Evolutionary conservation across 2,113 vertebrate genomes (phyloP).

Genomic region (Aplodontia rufa): DNA sequence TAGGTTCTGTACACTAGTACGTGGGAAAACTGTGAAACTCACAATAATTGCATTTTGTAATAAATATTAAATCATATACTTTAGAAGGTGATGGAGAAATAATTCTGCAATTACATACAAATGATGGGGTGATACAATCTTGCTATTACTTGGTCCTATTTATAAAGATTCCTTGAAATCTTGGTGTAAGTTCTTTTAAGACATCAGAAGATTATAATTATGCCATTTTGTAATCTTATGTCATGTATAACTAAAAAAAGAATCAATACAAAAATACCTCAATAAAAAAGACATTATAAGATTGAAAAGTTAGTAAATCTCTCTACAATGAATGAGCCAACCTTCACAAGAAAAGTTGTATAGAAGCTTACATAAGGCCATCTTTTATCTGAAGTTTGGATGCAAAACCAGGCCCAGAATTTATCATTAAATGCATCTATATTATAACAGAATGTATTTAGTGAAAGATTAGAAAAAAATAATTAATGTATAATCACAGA

Average conservation of each 20-base stretch:
- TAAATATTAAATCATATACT: neutral
- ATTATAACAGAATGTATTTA: neutral
- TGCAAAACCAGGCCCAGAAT: neutral
- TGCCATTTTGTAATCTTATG: too few species aligned
- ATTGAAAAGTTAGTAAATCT: neutral
- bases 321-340: neutral
- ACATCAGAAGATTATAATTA: too few species aligned
- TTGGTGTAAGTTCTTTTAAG: neutral
- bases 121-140: too few species aligned
- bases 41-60: neutral
- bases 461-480: neutral
- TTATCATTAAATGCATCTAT: neutral
- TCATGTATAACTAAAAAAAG: too few species aligned
- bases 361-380: too few species aligned
- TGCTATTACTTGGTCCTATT: neutral
- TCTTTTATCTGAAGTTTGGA: too few species aligned
- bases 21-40: neutral
- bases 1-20: neutral
- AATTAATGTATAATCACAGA: neutral
- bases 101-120: neutral
- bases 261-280: too few species aligned
- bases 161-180: neutral
- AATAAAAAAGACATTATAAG: too few species aligned
- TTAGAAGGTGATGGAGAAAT: neutral
- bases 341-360: neutral